These are phyloP conservation scores for Alectura lathami DNA, from an alignment of 2,113 vertebrate species.

Conservation along the genomic window DNA sequence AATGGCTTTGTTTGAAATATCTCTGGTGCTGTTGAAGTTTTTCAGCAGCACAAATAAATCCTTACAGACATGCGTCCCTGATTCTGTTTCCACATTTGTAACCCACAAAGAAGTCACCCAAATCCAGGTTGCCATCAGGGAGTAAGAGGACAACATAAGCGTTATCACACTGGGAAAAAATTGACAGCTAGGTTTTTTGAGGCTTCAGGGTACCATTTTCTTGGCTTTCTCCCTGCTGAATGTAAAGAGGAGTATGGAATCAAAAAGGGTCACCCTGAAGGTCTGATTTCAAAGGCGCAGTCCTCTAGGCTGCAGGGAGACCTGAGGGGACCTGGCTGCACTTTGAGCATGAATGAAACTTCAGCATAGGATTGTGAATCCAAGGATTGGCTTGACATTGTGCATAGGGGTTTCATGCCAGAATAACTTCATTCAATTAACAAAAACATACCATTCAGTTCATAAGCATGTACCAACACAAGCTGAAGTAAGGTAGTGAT, in stretches of 20 bases:
- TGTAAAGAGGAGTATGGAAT: background rate
- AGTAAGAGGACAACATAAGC: background rate
- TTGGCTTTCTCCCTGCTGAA: background rate
- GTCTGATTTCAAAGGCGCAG: background rate
- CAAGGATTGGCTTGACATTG: background rate
- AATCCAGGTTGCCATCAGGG: background rate
- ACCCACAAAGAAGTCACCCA: background rate
- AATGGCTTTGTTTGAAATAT: conserved; percentile 60
- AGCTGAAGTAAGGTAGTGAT: background rate
- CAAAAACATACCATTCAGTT: background rate
- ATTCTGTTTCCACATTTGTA: background rate
- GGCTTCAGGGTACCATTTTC: background rate
- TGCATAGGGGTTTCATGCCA: background rate
- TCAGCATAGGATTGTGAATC: background rate
- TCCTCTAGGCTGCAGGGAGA: background rate
- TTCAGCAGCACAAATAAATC: background rate
- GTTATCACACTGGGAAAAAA: background rate
- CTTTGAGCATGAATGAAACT: background rate
- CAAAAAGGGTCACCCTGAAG: background rate
- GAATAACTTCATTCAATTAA: background rate
- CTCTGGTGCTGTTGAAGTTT: conserved; percentile 53
- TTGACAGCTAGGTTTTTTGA: background rate
- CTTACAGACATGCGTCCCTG: background rate
- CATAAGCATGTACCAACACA: background rate
- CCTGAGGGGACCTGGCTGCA: background rate